A percentile compares a stretch with the other conserved stretches of the same genome.
These are phyloP conservation scores for Zele albiditarsus DNA, from an alignment of 2,888 invertebrate genomes.

Conservation along the genomic window DNA sequence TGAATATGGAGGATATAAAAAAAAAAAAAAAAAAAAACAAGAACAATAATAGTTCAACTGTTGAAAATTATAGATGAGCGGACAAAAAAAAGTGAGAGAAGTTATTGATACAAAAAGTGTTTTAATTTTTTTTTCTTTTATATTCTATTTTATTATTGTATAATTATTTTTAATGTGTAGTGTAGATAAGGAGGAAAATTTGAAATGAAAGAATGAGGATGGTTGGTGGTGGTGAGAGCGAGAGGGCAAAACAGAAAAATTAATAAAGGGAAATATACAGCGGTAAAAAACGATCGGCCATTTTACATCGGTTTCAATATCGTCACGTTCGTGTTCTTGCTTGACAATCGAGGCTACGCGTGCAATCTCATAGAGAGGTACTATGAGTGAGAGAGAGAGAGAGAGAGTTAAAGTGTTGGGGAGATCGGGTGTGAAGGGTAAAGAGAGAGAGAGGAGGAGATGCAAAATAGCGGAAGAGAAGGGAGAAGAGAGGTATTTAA, in stretches of 20 bases:
- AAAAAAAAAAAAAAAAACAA: neutral
- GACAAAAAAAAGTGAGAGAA: neutral
- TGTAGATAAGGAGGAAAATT: neutral
- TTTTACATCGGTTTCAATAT: conserved; percentile 28
- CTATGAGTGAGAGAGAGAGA: conserved; percentile 16
- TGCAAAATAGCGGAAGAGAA: conserved; percentile 10
- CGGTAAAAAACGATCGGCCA: conserved; percentile 31
- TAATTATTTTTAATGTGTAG: neutral
- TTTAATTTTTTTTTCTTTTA: neutral
- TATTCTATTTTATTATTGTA: neutral
- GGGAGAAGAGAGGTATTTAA: conserved; percentile 10
- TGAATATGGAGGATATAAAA: no score
- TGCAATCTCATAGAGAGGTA: conserved; percentile 9
- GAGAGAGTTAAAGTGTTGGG: neutral
- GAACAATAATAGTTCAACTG: neutral
- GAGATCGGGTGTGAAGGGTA: neutral
- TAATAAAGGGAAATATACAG: neutral
- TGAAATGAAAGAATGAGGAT: neutral
- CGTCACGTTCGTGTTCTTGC: conserved; percentile 41
- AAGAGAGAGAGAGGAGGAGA: conserved; percentile 21
- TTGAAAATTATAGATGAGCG: no score
- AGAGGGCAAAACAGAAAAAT: neutral
- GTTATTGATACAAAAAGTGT: neutral
- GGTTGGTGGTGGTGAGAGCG: neutral
- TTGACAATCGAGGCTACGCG: conserved; percentile 33